Evolutionary conservation across 2,113 vertebrate genomes (phyloP), one percentile per base, ranked within the genome.

Genomic region (Eolophus roseicapilla): DNA sequence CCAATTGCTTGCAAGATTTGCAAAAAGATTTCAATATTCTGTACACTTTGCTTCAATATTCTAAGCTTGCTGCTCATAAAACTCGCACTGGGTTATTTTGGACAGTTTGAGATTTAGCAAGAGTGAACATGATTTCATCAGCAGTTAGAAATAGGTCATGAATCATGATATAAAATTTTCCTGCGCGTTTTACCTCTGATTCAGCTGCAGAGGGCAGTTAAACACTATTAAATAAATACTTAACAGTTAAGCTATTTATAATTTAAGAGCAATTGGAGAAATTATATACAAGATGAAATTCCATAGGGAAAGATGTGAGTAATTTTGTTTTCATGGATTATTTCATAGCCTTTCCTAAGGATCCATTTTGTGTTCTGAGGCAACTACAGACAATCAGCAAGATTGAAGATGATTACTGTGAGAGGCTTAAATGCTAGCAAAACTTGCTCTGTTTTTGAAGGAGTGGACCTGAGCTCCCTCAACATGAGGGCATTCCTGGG

Each of bases 141-240:
- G 27, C 17, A 35, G 31, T 59, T 94, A 75, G 82, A 94, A 94
- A 84, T 47, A 90, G 76, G 63, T 81, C 60, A 85, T 78, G 60
- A 95, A 86, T 94, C 15, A 78, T 7, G 7, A 63, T n/a, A 63
- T 37, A 49, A 88, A 75, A 23, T 52, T 85, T 91, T 68, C 35
- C 10, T 81, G 24, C 21, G 15, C 1, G 2, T 92, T 87, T 87
- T 92, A 39, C 27, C 28, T 63, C 41, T 65, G 35, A 53, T 91
- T 92, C 53, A 67, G 49, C 80, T 95, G 82, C 76, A 91, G 75
- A 82, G 50, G 60, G 52, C 68, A 87, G 47, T 89, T 93, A 70
- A 79, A 31, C 16, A 50, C 62, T 86, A 74, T 82, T 80, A 28
- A 65, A 70, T 59, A 70, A 47, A 50, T 13, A 43, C 13, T 55